phyloP scores from a whole-genome alignment of 2,113 vertebrate species.

The Solea solea region DNA sequence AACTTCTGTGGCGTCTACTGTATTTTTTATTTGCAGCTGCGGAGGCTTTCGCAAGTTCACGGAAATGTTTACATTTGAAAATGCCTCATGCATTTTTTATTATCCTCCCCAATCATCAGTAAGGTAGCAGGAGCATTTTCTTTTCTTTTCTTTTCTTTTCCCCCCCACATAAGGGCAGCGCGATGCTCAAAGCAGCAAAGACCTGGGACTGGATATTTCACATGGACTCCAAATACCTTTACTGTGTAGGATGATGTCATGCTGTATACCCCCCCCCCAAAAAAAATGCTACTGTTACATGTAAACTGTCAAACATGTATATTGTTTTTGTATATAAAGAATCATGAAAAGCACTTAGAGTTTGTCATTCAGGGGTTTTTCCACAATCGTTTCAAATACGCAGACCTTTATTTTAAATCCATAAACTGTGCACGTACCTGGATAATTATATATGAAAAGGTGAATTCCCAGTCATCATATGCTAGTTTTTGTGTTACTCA shows the following conservation, averaged over 20 bases:
- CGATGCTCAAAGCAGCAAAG: slow-evolving; percentile 8
- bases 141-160: not conserved
- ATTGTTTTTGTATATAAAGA: slow-evolving; percentile 73
- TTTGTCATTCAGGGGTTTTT: not conserved
- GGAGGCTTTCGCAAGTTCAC: too few relatives aligned
- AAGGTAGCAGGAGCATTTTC: not conserved
- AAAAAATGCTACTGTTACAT: slow-evolving; percentile 36
- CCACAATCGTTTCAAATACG: not conserved
- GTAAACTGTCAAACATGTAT: slow-evolving; percentile 50
- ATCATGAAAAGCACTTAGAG: not conserved
- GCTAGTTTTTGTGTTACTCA: too few relatives aligned
- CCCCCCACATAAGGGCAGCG: not conserved
- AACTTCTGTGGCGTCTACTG: too few relatives aligned
- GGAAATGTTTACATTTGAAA: too few relatives aligned
- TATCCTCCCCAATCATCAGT: not conserved
- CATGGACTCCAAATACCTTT: slow-evolving; percentile 14
- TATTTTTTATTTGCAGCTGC: too few relatives aligned
- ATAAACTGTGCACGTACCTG: too few relatives aligned
- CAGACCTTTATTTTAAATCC: too few relatives aligned
- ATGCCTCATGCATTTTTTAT: not conserved
- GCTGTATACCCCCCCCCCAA: slow-evolving; percentile 8
- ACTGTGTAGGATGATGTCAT: slow-evolving; percentile 20
- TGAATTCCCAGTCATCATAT: too few relatives aligned
- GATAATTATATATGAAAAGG: too few relatives aligned
- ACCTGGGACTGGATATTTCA: slow-evolving; percentile 7